Conservation (phyloP, 2,113 vertebrate species). For the Ornithorhynchus anatinus region DNA sequence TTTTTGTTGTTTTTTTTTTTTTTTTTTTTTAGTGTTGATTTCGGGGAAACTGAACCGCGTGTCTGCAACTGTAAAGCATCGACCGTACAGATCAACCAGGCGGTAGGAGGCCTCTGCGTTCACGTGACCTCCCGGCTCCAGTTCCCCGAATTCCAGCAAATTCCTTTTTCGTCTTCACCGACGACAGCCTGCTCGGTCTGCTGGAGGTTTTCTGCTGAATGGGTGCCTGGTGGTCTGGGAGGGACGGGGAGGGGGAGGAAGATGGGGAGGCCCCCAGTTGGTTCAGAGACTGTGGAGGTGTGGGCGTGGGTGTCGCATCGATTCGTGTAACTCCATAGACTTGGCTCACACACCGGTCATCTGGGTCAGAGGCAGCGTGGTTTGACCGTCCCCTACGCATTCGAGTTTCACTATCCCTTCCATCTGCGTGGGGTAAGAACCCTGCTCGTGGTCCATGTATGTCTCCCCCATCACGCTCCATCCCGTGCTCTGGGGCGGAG, state of each 20-base stretch:
- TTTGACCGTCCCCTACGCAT: no score
- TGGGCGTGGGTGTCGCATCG: no score
- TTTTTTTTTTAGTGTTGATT: conserved; percentile 32
- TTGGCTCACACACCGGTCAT: no score
- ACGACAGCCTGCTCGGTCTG: background rate
- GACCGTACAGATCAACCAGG: conserved; percentile 34
- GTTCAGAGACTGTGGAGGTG: no score
- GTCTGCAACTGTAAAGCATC: conserved; percentile 50
- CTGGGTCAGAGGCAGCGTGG: no score
- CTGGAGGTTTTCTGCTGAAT: conserved; percentile 18
- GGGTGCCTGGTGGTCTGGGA: background rate
- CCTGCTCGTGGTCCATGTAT: no score
- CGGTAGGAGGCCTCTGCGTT: background rate
- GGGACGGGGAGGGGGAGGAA: background rate
- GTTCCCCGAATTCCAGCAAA: conserved; percentile 57
- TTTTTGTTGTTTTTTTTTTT: background rate
- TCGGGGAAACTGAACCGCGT: conserved; percentile 58
- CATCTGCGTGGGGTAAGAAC: no score
- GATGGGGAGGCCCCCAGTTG: no score
- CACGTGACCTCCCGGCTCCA: conserved; percentile 3
- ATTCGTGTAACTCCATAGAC: no score
- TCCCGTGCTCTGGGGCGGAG: no score
- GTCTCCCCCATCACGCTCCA: no score
- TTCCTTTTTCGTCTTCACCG: conserved; percentile 23
- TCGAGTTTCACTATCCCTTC: no score